phyloP scores from a whole-genome alignment of 2,888 invertebrate species.

The Eupeodes luniger region DNA sequence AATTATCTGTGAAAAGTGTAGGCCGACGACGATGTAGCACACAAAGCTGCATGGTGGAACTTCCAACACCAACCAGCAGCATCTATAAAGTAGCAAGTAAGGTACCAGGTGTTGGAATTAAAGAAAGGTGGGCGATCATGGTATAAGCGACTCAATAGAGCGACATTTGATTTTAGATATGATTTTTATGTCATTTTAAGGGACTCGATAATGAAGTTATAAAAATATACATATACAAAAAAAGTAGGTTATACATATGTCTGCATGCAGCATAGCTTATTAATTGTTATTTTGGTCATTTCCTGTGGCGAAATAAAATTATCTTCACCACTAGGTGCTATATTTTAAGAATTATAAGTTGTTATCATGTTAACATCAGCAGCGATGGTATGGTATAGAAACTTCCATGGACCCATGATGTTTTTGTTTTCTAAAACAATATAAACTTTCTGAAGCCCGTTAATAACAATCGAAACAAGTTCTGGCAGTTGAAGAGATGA shows the following conservation, averaged over 20 bases:
- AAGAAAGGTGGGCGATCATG: slow-evolving; percentile 63
- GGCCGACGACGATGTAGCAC: slow-evolving; percentile 55
- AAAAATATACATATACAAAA: slow-evolving; percentile 26
- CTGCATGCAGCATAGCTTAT: neutral
- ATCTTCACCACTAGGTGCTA: slow-evolving; percentile 9
- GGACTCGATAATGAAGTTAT: slow-evolving; percentile 71
- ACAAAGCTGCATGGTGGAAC: slow-evolving; percentile 42
- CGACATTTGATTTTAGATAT: slow-evolving; percentile 57
- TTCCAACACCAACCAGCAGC: slow-evolving; percentile 29
- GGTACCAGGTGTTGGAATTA: slow-evolving; percentile 49
- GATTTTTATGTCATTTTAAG: slow-evolving; percentile 64
- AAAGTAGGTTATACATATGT: slow-evolving; percentile 61
- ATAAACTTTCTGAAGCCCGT: too few relatives aligned
- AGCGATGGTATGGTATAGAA: too few relatives aligned
- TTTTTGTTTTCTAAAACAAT: too few relatives aligned
- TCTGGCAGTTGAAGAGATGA: too few relatives aligned
- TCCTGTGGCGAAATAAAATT: slow-evolving; percentile 46
- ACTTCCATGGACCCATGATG: too few relatives aligned
- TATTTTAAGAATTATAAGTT: too few relatives aligned
- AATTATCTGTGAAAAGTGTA: slow-evolving; percentile 72
- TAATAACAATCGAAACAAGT: too few relatives aligned
- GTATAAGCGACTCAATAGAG: slow-evolving; percentile 59
- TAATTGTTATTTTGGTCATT: slow-evolving; percentile 33
- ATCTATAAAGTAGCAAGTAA: slow-evolving; percentile 33
- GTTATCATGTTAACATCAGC: too few relatives aligned